Evolutionary conservation across 2,888 invertebrate species (phyloP), one percentile per base, ranked within the genome.

Genomic region (Diarsia mendica): DNA sequence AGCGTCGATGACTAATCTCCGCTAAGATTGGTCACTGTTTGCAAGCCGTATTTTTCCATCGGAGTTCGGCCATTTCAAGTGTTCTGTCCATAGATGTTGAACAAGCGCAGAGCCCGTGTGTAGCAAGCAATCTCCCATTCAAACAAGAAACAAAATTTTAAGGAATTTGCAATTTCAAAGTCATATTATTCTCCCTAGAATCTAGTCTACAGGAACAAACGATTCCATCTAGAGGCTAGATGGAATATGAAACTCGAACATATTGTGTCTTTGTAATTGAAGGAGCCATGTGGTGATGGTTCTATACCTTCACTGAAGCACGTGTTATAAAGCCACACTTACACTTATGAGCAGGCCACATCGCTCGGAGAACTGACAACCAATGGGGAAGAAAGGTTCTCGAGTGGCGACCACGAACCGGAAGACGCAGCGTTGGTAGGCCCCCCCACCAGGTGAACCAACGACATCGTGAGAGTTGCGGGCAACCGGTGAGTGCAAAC

Each of bases 141-240:
- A 81, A 82, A 83, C 75, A 80, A 71, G 79, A 72, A 76, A 77
- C 49, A 49, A 72, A 75, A 68, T 78, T 79, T 74, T 63, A 78
- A 77, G 72, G 73, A 71, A 83, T 79, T 67, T 15, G 28, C 67
- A 75, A 79, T 23, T 39, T 63, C 33, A 39, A 58, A 81, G 53
- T 69, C 51, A 55, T 61, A 58, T 63, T 46, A 11, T 61, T 69
- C 13, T 28, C 67, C 67, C 3, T 46, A 55, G 64, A 55, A 61
- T n/a, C 44, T 48, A 20, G 18, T 28, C 60, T 60, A 60, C 18
- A 33, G 33, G n/a, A 9, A 67, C 8, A 71, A 70, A 48, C 0
- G 71, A 55, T 72, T 46, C 18, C 71, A 71, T 71, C 33, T 46
- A 10, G 2, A 13, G 5, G 48, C n/a, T 46, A 55, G 18, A 23